These are phyloP conservation scores for Stenopsyche tienmushanensis DNA, from an alignment of 1,140 invertebrate species.

Conservation along the genomic window DNA sequence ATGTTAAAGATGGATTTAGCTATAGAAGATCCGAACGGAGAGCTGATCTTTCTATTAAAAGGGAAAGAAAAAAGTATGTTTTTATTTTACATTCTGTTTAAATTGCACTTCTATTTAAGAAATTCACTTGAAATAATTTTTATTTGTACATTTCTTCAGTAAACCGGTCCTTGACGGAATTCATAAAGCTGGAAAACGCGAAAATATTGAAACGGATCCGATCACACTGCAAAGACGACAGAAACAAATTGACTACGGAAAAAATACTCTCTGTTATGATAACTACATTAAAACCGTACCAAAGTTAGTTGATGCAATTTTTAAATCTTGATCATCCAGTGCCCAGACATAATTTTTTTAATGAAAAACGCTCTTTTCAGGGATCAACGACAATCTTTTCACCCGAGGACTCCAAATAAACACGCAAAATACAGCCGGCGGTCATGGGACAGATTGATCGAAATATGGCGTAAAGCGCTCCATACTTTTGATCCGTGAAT, in stretches of 20 bases:
- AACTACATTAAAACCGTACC: conserved; percentile 73
- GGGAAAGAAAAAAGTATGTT: too few species aligned
- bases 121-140: too few species aligned
- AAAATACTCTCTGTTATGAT: conserved; percentile 88
- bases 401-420: conserved; percentile 88
- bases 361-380: conserved; percentile 49
- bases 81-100: too few species aligned
- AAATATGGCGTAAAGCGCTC: conserved; percentile 81
- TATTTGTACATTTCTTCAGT: too few species aligned
- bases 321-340: conserved; percentile 2
- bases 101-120: too few species aligned
- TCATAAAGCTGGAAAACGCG: neutral
- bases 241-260: conserved; percentile 94
- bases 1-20: too few species aligned
- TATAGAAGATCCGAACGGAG: too few species aligned
- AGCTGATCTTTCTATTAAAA: too few species aligned
- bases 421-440: conserved; percentile 82
- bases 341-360: conserved; percentile 11
- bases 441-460: conserved; percentile 86
- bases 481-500: conserved; percentile 71
- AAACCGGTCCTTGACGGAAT: neutral
- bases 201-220: conserved; percentile 72
- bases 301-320: conserved; percentile 58
- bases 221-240: conserved; percentile 73
- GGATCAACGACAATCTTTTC: conserved; percentile 62